Base-by-base conservation (phyloP, 1,140 invertebrate species). In the Cepaea nemoralis region DNA sequence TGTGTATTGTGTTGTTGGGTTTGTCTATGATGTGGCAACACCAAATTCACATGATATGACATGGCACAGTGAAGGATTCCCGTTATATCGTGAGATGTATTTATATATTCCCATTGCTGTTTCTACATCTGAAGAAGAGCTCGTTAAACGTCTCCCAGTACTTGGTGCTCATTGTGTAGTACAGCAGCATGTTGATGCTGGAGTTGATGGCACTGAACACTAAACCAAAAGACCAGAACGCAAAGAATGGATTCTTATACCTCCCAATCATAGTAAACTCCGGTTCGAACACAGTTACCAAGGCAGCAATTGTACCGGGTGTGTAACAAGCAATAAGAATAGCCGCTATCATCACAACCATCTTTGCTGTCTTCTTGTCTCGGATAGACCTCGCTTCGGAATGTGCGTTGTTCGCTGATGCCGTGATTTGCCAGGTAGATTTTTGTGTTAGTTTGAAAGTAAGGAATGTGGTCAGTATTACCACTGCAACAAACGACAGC, bases 91-190 rank as follows among this genome's bases (percentile, higher is more conserved):
- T n/a, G n/a, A n/a, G n/a, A n/a, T n/a, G n/a, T n/a, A n/a, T n/a
- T n/a, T n/a, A n/a, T n/a, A n/a, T n/a, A n/a, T n/a, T n/a, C n/a
- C n/a, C n/a, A n/a, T n/a, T n/a, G n/a, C n/a, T n/a, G n/a, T n/a
- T n/a, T 35, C 22, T 40, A n/a, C 39, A 40, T 8, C 16, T 35
- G 12, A 35, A 3, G 33, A 71, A 71, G 6, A 37, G 14, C 37
- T 37, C 22, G 19, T 71, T 33, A n/a, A 71, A 66, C 8, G 73
- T 16, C 40, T 19, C 3, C 50, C 50, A 48, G 27, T 48, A 75
- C 40, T 45, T 75, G 37, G 73, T 40, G 31, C 73, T 75, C 73
- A 75, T 75, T 5, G 5, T 50, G 73, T 75, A 75, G 31, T 75
- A 75, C 24, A 75, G 16, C 40, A 75, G 10, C 31, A 75, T 40